phyloP scores from a whole-genome alignment of 2,888 invertebrate species.

The Agelastica alni region DNA sequence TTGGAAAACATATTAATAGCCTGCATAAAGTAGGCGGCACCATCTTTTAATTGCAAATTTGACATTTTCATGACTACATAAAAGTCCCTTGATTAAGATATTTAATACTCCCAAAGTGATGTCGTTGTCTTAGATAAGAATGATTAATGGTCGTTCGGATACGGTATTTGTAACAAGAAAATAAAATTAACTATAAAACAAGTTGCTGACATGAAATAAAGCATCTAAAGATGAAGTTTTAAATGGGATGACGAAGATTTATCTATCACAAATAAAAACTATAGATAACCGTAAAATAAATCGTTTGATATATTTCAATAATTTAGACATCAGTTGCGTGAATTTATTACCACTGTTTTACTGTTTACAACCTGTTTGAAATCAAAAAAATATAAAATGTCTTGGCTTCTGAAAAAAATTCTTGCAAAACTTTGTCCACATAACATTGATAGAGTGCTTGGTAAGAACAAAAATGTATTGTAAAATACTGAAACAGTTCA shows the following conservation, averaged over 20 bases:
- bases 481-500: too few species aligned
- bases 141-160: conserved; percentile 21
- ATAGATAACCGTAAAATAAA: conserved; percentile 1
- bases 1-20: conserved; percentile 30
- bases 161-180: conserved; percentile 24
- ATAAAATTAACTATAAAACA: conserved; percentile 21
- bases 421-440: too few species aligned
- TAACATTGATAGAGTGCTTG: too few species aligned
- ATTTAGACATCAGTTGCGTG: too few species aligned
- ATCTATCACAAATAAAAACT: background rate
- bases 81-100: conserved; percentile 29
- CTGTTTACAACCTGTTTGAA: too few species aligned
- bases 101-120: conserved; percentile 21
- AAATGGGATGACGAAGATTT: conserved; percentile 2
- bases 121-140: conserved; percentile 19
- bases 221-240: conserved; percentile 7
- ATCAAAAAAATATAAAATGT: too few species aligned
- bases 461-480: too few species aligned
- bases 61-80: conserved; percentile 32
- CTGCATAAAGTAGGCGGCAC: conserved; percentile 30
- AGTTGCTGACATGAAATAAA: conserved; percentile 18
- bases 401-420: too few species aligned
- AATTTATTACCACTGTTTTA: too few species aligned
- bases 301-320: too few species aligned
- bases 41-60: conserved; percentile 32